Conservation (phyloP, 2,888 invertebrate species). For the Gnatocerus cornutus region DNA sequence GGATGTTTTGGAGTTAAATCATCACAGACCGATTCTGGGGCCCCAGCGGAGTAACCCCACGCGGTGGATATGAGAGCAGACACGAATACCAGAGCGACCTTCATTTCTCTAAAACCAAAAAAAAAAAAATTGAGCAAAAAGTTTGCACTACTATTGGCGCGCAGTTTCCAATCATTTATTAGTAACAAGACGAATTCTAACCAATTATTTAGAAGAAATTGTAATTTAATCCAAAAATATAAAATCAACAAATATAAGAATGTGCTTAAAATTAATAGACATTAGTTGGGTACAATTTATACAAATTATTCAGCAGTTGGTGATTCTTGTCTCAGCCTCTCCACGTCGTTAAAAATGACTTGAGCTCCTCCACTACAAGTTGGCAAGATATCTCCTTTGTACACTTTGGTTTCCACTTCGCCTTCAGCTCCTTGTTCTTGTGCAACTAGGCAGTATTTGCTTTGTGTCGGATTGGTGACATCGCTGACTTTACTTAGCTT, state of each 20-base stretch:
- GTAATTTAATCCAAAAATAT: no score
- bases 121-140: no score
- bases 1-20: slow-evolving; percentile 82
- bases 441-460: slow-evolving; percentile 89
- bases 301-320: no score
- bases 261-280: no score
- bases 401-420: slow-evolving; percentile 92
- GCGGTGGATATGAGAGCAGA: slow-evolving; percentile 54
- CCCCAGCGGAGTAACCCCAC: slow-evolving; percentile 77
- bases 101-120: slow-evolving; percentile 45
- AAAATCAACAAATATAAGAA: no score
- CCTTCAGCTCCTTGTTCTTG: slow-evolving; percentile 75
- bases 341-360: slow-evolving; percentile 95
- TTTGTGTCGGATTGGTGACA: slow-evolving; percentile 79
- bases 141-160: no score
- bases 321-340: slow-evolving; percentile 88
- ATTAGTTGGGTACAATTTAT: no score
- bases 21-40: slow-evolving; percentile 77
- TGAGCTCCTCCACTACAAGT: slow-evolving; percentile 97
- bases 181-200: no score
- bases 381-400: slow-evolving; percentile 94
- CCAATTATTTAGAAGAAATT: no score
- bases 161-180: no score
- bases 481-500: slow-evolving; percentile 87
- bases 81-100: slow-evolving; percentile 39